Percentiles rank a stretch among this genome's conserved stretches.
Evolutionary conservation across 2,888 invertebrate genomes (phyloP).

Genomic region (Torymus texanus): DNA sequence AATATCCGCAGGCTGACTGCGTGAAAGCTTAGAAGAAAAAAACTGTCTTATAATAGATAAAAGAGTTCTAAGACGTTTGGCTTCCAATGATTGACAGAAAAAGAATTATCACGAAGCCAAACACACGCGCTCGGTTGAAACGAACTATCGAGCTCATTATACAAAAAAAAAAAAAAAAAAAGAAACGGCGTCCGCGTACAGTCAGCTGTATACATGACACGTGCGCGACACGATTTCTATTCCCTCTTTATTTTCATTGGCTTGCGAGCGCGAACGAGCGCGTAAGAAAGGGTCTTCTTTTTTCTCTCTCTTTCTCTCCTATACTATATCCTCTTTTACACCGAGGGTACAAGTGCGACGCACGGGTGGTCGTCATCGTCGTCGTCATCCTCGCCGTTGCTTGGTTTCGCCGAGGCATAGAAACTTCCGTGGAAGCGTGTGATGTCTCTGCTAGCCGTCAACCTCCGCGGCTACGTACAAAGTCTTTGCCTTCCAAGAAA

Average conservation of each 20-base stretch:
- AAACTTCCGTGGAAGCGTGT: conserved; percentile 61
- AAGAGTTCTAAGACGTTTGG: too few relatives aligned
- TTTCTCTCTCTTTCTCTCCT: conserved; percentile 13
- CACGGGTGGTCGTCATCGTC: conserved; percentile 55
- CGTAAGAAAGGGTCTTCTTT: conserved; percentile 13
- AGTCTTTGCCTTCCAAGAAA: conserved; percentile 59
- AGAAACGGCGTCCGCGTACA: background rate
- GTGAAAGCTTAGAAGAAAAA: too few relatives aligned
- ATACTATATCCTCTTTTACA: background rate
- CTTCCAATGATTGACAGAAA: background rate
- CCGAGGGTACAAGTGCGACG: background rate
- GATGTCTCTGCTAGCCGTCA: conserved; percentile 62
- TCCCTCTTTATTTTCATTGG: conserved; percentile 44
- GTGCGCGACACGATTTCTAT: conserved; percentile 13
- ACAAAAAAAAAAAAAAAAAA: background rate
- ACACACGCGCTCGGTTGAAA: background rate
- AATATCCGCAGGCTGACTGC: too few relatives aligned
- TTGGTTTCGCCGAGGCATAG: conserved; percentile 50
- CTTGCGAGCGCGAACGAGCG: conserved; percentile 2
- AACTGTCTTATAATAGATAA: too few relatives aligned
- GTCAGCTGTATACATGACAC: background rate
- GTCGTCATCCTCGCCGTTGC: conserved; percentile 51
- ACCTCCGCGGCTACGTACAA: conserved; percentile 50
- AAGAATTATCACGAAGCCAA: background rate
- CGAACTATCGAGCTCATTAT: background rate